Evolutionary conservation across 2,113 vertebrate species (phyloP).

Genomic region (Pseudonaja textilis): DNA sequence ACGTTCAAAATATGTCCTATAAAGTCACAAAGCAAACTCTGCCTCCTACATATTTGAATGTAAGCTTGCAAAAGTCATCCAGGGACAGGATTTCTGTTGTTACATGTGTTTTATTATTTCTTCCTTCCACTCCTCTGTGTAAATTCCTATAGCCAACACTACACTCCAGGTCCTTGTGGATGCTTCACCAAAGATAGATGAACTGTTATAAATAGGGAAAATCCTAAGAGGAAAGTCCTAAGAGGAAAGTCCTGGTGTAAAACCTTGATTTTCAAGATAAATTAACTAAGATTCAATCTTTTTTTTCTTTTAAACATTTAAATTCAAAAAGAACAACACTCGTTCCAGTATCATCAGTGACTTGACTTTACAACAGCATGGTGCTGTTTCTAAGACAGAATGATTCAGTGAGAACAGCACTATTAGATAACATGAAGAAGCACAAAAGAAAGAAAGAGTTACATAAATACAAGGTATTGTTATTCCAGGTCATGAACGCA

Average conservation of each 20-base stretch:
- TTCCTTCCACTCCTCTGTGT: background rate
- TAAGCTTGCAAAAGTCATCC: background rate
- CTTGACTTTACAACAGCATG: background rate
- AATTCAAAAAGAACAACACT: background rate
- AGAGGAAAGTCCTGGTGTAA: background rate
- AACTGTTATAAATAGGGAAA: background rate
- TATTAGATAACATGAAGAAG: constrained; percentile 6
- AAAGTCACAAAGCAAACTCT: background rate
- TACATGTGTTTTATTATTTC: background rate
- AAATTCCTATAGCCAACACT: background rate
- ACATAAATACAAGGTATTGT: background rate
- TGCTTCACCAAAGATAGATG: background rate
- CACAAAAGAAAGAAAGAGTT: background rate
- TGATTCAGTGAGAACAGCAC: background rate
- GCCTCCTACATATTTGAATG: background rate
- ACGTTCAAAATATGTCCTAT: background rate
- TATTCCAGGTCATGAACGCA: background rate
- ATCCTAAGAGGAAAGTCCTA: background rate
- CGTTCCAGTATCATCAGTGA: background rate
- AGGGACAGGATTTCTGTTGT: background rate
- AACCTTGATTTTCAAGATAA: background rate
- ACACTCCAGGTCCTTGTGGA: background rate
- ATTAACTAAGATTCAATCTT: background rate
- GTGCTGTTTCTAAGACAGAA: background rate
- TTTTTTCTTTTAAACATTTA: background rate